Percentiles rank a stretch among this genome's conserved stretches.
Evolutionary conservation across 2,797 vertebrate species (phyloP).

Genomic region (Nannoperca obscura): DNA sequence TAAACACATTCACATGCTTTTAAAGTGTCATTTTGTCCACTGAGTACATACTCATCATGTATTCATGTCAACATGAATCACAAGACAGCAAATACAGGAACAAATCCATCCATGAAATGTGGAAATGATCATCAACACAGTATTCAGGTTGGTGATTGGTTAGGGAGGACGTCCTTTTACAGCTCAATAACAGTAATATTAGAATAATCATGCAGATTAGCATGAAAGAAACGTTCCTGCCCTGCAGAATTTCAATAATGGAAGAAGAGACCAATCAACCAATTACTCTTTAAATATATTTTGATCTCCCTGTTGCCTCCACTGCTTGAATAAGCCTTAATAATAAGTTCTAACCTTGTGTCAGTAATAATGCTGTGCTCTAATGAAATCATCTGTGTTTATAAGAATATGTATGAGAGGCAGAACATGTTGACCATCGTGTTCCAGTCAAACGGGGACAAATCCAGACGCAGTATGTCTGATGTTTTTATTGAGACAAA

Average conservation of each 20-base stretch:
- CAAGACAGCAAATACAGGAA: neutral
- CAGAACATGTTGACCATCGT: conserved; percentile 18
- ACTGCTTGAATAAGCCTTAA: no score
- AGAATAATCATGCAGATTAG: no score
- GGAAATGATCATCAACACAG: no score
- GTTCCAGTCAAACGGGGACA: conserved; percentile 56
- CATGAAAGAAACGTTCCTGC: no score
- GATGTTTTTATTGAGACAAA: conserved; percentile 52
- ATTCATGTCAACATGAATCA: conserved; percentile 25
- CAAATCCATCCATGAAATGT: no score
- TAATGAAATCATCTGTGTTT: conserved; percentile 12
- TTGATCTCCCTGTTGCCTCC: no score
- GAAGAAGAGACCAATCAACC: no score
- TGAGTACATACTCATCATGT: conserved; percentile 9
- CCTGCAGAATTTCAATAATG: no score
- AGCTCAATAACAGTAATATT: no score
- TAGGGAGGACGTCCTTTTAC: no score
- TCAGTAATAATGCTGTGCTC: neutral
- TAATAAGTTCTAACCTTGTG: neutral
- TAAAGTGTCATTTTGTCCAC: conserved; percentile 2
- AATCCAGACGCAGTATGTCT: conserved; percentile 27
- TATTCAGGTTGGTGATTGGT: no score
- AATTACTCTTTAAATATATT: no score
- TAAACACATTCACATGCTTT: conserved; percentile 41
- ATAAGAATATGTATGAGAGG: neutral